Evolutionary conservation across 1,140 invertebrate species (phyloP).

Genomic region (Caerostris extrusa): DNA sequence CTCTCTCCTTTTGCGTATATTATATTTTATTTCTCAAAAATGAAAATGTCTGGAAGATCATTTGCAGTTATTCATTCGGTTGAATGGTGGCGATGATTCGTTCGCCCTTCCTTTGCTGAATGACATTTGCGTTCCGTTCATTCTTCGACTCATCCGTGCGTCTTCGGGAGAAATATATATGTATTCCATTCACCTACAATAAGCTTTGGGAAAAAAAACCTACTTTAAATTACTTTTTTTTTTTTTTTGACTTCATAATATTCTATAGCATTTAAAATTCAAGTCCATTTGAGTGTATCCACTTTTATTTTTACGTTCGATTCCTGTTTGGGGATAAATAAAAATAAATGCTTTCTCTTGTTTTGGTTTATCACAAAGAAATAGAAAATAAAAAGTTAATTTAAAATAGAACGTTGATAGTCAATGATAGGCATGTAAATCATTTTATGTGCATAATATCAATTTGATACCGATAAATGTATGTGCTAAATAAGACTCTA

Average conservation of each 20-base stretch:
- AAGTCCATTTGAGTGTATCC: neutral
- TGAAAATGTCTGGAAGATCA: neutral
- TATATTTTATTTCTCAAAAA: conserved; percentile 29
- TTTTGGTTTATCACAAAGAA: no score
- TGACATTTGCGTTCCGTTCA: neutral
- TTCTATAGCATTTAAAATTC: neutral
- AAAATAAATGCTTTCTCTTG: no score
- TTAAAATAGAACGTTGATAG: no score
- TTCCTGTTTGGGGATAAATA: no score
- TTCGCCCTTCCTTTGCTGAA: neutral
- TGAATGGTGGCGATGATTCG: neutral
- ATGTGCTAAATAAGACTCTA: no score
- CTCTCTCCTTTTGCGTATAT: conserved; percentile 7
- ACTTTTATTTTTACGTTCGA: no score
- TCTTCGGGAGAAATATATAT: conserved; percentile 20
- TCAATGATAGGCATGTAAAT: no score
- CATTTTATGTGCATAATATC: no score
- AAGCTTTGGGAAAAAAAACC: neutral
- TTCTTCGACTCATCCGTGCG: neutral
- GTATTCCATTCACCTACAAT: neutral
- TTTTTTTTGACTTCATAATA: neutral
- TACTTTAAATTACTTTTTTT: no score
- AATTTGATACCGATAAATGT: no score
- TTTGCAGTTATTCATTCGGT: conserved; percentile 22
- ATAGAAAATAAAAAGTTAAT: no score